These are phyloP conservation scores for Tyrannus savana DNA, from an alignment of 2,113 vertebrate species.

Conservation along the genomic window DNA sequence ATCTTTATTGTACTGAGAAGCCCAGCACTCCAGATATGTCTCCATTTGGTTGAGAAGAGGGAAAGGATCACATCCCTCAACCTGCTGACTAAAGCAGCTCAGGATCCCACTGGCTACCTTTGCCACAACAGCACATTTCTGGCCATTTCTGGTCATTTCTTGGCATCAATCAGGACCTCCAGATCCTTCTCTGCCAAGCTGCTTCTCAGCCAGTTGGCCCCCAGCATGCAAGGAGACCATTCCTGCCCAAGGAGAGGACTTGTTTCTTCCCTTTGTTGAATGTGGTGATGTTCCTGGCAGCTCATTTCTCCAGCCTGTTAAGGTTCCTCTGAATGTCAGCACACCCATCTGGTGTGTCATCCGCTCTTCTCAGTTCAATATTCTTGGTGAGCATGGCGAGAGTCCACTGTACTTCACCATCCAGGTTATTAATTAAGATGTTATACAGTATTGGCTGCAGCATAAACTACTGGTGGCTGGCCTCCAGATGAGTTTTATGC, in stretches of 20 bases:
- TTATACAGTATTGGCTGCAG: neutral
- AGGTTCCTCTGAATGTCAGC: neutral
- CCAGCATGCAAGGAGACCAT: no score
- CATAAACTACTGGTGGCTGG: neutral
- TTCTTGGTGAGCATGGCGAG: neutral
- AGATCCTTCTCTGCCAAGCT: neutral
- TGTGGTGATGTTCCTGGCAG: neutral
- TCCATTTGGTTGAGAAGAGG: neutral
- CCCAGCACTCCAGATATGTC: neutral
- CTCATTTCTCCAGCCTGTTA: neutral
- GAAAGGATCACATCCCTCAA: rapidly evolving
- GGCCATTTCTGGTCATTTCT: neutral
- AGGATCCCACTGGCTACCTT: neutral
- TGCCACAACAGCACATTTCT: neutral
- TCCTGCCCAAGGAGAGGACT: neutral
- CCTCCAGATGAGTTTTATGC: neutral
- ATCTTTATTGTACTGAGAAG: neutral
- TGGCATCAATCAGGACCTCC: neutral
- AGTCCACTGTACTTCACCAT: neutral
- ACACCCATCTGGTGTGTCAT: neutral
- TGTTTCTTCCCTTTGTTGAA: neutral
- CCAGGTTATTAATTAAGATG: neutral
- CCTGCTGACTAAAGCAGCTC: neutral
- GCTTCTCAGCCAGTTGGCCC: neutral
- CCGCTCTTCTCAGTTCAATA: neutral